Evolutionary conservation across 2,888 invertebrate genomes (phyloP).

Genomic region (Baronia brevicornis): DNA sequence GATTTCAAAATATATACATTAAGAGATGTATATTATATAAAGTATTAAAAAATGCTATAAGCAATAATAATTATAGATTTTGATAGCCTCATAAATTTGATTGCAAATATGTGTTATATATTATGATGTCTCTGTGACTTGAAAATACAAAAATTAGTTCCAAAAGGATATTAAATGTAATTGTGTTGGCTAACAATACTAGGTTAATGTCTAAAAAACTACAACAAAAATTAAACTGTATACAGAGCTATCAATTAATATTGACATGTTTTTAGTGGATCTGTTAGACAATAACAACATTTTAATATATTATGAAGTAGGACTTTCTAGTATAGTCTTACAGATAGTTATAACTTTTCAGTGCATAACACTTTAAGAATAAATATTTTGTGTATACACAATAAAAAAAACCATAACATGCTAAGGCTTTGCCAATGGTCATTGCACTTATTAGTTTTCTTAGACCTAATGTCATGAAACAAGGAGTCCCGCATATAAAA

Average conservation of each 20-base stretch:
- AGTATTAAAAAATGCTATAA: constrained; percentile 7
- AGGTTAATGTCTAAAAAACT: too few species aligned
- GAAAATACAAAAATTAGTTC: too few species aligned
- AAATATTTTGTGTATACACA: constrained; percentile 50
- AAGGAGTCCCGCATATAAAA: constrained; percentile 33
- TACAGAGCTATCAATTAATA: constrained; percentile 10
- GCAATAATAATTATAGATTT: constrained; percentile 11
- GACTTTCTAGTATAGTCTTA: constrained; percentile 12
- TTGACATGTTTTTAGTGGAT: constrained; percentile 15
- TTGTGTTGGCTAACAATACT: too few species aligned
- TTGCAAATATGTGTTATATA: constrained; percentile 14
- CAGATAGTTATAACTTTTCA: constrained; percentile 26
- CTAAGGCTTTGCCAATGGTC: constrained; percentile 63
- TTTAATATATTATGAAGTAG: constrained; percentile 11
- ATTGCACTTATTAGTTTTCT: constrained; percentile 60
- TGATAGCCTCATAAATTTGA: constrained; percentile 17
- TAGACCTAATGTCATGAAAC: constrained; percentile 39
- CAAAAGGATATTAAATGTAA: too few species aligned
- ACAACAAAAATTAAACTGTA: constrained; percentile 11
- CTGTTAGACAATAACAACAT: constrained; percentile 9
- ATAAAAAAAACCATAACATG: constrained; percentile 52
- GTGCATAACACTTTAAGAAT: constrained; percentile 61
- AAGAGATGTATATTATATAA: too few species aligned
- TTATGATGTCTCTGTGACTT: constrained; percentile 2
- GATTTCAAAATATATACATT: constrained; percentile 1